These are phyloP conservation scores for Liolophura sinensis DNA, from an alignment of 1,140 invertebrate species.

Conservation along the genomic window DNA sequence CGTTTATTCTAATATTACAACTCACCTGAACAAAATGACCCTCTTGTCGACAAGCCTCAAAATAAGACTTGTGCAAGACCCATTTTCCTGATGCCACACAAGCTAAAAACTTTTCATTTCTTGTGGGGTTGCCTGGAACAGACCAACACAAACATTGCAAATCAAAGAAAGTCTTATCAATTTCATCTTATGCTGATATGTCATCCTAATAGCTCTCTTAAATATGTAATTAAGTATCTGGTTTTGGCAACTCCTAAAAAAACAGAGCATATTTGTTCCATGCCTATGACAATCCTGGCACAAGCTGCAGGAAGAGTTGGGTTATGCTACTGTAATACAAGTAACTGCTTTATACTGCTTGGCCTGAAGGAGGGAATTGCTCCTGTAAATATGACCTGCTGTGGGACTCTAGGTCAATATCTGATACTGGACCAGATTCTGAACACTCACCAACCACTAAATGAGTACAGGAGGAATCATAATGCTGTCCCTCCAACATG, in stretches of 20 bases:
- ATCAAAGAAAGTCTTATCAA: not conserved
- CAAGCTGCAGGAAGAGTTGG: no score
- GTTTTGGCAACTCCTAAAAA: not conserved
- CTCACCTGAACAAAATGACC: constrained; percentile 71
- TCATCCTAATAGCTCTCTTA: not conserved
- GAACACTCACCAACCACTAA: constrained; percentile 68
- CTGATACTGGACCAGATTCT: no score
- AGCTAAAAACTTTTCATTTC: constrained; percentile 84
- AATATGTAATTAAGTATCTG: not conserved
- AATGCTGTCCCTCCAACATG: constrained; percentile 65
- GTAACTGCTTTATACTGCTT: no score
- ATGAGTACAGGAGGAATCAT: constrained; percentile 75
- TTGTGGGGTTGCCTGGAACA: constrained; percentile 63
- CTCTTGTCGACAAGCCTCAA: constrained; percentile 68
- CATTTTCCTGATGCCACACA: constrained; percentile 85
- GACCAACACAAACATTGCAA: not conserved
- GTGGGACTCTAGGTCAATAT: no score
- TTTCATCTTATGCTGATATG: not conserved
- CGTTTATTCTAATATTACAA: constrained; percentile 19
- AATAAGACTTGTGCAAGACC: constrained; percentile 79
- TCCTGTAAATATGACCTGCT: no score
- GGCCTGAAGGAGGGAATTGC: no score
- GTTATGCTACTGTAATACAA: no score
- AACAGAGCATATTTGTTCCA: no score
- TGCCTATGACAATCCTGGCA: no score